Evolutionary conservation across 2,113 vertebrate genomes (phyloP).

Genomic region (Hymenochirus boettgeri): DNA sequence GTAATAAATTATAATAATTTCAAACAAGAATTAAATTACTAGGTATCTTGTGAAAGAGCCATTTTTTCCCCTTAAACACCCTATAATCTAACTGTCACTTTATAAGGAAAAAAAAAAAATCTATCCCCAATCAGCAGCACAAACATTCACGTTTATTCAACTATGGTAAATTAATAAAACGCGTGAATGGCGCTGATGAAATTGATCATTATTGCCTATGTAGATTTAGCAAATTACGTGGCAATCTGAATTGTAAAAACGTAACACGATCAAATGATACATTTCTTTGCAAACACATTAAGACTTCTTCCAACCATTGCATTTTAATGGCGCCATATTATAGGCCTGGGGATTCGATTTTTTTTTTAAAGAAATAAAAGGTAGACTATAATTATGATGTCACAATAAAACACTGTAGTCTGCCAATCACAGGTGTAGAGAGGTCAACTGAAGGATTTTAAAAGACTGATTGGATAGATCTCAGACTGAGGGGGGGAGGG

Average conservation of each 20-base stretch:
- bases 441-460: conserved; percentile 36
- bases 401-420: too few species aligned
- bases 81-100: conserved; percentile 98
- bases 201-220: conserved; percentile 89
- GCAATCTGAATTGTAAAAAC: conserved; percentile 81
- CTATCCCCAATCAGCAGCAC: conserved; percentile 91
- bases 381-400: too few species aligned
- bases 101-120: too few species aligned
- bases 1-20: conserved; percentile 99
- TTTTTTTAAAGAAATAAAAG: too few species aligned
- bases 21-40: conserved; percentile 97
- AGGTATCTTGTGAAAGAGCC: conserved; percentile 86
- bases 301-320: conserved; percentile 56
- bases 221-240: conserved; percentile 96
- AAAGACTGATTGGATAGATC: too few species aligned
- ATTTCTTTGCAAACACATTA: conserved; percentile 76
- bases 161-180: conserved; percentile 97
- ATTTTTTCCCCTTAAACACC: conserved; percentile 83
- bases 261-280: conserved; percentile 83
- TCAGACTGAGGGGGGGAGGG: too few species aligned
- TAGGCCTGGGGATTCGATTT: too few species aligned
- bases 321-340: conserved; percentile 56
- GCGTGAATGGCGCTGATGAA: conserved; percentile 87
- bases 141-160: conserved; percentile 98
- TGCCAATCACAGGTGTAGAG: too few species aligned